Evolutionary conservation across 2,888 invertebrate species (phyloP).

Genomic region (Chelonus formosanus): DNA sequence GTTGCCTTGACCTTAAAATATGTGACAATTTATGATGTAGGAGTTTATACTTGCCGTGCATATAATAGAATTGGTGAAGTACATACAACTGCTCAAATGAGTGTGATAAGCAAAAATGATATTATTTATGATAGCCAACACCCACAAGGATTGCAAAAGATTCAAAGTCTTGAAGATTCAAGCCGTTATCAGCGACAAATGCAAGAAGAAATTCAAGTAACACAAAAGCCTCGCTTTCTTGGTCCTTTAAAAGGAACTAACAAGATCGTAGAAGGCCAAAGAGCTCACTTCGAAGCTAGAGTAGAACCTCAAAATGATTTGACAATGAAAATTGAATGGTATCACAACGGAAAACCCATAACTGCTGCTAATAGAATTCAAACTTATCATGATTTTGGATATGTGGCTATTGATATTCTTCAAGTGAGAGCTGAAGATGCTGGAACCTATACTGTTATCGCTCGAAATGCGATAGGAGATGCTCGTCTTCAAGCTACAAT

Average conservation of each 20-base stretch:
- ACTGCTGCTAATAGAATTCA: slow-evolving; percentile 90
- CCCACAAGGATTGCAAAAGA: slow-evolving; percentile 90
- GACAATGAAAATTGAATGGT: slow-evolving; percentile 95
- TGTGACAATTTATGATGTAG: slow-evolving; percentile 88
- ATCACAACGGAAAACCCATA: slow-evolving; percentile 92
- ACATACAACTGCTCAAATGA: slow-evolving; percentile 80
- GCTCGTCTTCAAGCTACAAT: slow-evolving; percentile 84
- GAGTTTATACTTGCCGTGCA: slow-evolving; percentile 88
- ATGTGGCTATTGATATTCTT: slow-evolving; percentile 93
- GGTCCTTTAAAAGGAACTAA: slow-evolving; percentile 92
- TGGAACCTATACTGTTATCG: slow-evolving; percentile 92
- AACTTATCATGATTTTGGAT: slow-evolving; percentile 95
- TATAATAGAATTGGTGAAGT: slow-evolving; percentile 89
- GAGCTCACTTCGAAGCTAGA: slow-evolving; percentile 93
- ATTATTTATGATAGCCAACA: slow-evolving; percentile 90
- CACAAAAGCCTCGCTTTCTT: slow-evolving; percentile 85
- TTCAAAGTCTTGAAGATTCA: slow-evolving; percentile 87
- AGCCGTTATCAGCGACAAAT: slow-evolving; percentile 74
- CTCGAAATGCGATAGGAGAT: slow-evolving; percentile 90
- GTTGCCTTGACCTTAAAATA: slow-evolving; percentile 93
- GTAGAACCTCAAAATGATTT: slow-evolving; percentile 95
- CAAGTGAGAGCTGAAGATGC: slow-evolving; percentile 92
- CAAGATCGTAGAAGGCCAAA: slow-evolving; percentile 91
- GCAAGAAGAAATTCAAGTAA: slow-evolving; percentile 79
- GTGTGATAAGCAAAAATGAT: slow-evolving; percentile 85